A percentile compares a stretch with the other conserved stretches of the same genome.
Conservation (phyloP, 2,888 invertebrate genomes). For the Rhaphigaster nebulosa region DNA sequence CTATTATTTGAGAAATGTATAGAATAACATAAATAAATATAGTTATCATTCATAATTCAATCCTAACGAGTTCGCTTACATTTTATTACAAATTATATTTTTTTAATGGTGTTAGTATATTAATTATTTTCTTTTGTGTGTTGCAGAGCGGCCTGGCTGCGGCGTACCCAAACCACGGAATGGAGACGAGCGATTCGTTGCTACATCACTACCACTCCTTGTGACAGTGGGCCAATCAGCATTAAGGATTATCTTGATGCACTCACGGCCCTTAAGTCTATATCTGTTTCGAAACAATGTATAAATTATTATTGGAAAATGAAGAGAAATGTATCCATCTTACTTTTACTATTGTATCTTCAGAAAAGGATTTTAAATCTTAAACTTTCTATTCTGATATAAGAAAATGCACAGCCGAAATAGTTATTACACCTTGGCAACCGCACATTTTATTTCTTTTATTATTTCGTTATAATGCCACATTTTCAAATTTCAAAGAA, state of each 20-base stretch:
- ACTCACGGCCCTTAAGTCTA: not conserved
- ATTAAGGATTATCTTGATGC: slow-evolving; percentile 58
- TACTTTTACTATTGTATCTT: not conserved
- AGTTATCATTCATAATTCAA: too few species aligned
- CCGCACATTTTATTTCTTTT: not conserved
- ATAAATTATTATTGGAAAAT: not conserved
- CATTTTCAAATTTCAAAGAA: not conserved
- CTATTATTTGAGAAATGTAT: too few species aligned
- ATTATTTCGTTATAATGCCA: too few species aligned
- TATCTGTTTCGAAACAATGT: not conserved
- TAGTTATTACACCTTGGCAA: not conserved
- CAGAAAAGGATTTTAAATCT: not conserved
- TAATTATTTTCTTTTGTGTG: not conserved
- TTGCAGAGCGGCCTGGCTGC: slow-evolving; percentile 61
- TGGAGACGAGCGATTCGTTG: slow-evolving; percentile 62
- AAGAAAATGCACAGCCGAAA: not conserved
- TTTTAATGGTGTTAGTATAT: not conserved
- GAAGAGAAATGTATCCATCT: not conserved
- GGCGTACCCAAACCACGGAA: slow-evolving; percentile 59
- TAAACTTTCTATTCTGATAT: not conserved
- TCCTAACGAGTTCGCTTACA: too few species aligned
- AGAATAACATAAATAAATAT: too few species aligned
- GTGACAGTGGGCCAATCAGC: slow-evolving; percentile 64
- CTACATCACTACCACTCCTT: slow-evolving; percentile 64
- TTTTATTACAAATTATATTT: too few species aligned